Conservation (phyloP, 2,888 invertebrate genomes). For the Habrosyne pyritoides region DNA sequence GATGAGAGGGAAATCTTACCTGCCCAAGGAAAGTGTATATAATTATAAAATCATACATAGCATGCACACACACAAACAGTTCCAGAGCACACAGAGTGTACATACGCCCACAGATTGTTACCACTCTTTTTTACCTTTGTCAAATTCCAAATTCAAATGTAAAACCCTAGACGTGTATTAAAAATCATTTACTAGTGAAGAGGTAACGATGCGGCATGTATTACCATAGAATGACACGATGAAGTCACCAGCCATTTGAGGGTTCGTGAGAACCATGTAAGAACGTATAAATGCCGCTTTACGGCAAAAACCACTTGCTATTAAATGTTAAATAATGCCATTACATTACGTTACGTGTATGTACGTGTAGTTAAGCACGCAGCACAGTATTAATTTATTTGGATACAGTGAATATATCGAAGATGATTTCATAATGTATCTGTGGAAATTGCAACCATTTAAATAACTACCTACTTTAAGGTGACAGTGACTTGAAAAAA, state of each 20-base stretch:
- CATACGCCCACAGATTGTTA: too few relatives aligned
- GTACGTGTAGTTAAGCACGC: background rate
- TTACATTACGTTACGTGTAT: slow-evolving; percentile 20
- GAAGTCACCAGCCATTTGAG: slow-evolving; percentile 23
- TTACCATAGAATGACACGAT: slow-evolving; percentile 19
- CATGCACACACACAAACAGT: background rate
- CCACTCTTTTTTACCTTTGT: background rate
- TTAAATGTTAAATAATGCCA: slow-evolving; percentile 29
- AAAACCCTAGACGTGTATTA: background rate
- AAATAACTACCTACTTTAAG: too few relatives aligned
- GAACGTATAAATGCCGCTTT: slow-evolving; percentile 5
- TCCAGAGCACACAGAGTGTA: too few relatives aligned
- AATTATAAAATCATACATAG: background rate
- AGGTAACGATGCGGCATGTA: slow-evolving; percentile 8
- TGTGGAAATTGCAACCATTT: background rate
- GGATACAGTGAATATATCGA: background rate
- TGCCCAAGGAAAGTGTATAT: background rate
- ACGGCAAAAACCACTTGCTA: slow-evolving; percentile 7
- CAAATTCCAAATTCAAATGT: background rate
- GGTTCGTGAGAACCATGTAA: slow-evolving; percentile 25
- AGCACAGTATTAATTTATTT: background rate
- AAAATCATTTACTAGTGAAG: background rate
- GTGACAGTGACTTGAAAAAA: too few relatives aligned
- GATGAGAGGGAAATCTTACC: background rate
- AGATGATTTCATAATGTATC: too few relatives aligned